Base-by-base conservation (phyloP, 2,797 vertebrate species). In the Schizopygopsis malacanthus region DNA sequence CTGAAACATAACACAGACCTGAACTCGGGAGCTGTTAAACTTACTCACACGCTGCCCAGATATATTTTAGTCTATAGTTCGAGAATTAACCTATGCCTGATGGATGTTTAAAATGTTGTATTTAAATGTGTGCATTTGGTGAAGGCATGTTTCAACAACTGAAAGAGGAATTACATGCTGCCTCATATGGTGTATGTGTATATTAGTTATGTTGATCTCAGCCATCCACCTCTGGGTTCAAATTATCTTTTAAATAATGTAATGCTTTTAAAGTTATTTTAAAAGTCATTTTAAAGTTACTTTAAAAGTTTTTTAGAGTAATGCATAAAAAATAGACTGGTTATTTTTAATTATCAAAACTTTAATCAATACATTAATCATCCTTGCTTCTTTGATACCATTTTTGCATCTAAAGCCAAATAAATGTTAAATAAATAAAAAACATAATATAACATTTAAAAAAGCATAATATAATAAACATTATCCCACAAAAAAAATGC, bases 1-100 rank as follows among this genome's bases (percentile, higher is more conserved):
- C 83, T 67, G 39, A 69, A 85, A 79, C 76, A 87, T 45, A 76
- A 80, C 69, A 52, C 43, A 63, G 50, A 80, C 54, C 41, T 79
- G 61, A 78, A 71, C 65, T 37, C 4, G 67, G 22, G 75, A 83
- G 22, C 16, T 25, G 56, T 47, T 43, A 43, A 56, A 71, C 22
- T 79, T 85, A 50, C 50, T 82, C 37, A 22, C 6, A 41, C 18
- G 11, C 69, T 71, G 9, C 80, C n/a, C 8, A 10, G 16, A 56
- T 5, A 13, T 59, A 10, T 71, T 71, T 52, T 28, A 37, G n/a
- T 69, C 28, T n/a, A 1, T 20, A 41, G 9, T 22, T 20, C 10
- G 4, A 63, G 56, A 33, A 28, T 22, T 45, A 67, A 15, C 12
- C 59, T 37, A 15, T 39, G 50, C 50, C 33, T 65, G 59, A 50